phyloP scores from a whole-genome alignment of 2,888 invertebrate genomes.

The Conops quadrifasciatus region DNA sequence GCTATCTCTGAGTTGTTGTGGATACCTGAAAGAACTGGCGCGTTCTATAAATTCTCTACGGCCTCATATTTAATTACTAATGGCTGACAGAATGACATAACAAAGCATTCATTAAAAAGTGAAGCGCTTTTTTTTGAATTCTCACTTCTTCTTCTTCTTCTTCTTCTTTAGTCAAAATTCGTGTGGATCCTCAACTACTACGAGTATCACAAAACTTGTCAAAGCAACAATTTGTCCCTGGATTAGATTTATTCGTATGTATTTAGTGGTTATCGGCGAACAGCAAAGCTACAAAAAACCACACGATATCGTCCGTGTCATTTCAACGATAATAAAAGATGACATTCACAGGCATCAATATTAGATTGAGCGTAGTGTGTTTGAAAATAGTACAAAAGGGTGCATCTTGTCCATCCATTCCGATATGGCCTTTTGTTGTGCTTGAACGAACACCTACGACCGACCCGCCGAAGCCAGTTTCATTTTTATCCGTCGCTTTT shows the following conservation, averaged over 20 bases:
- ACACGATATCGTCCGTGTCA: conserved; percentile 24
- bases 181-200: background rate
- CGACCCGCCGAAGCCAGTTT: too few species aligned
- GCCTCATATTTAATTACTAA: conserved; percentile 14
- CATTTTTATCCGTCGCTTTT: too few species aligned
- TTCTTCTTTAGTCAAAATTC: conserved; percentile 11
- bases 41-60: too few species aligned
- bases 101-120: too few species aligned
- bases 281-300: conserved; percentile 20
- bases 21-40: too few species aligned
- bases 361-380: background rate
- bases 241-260: conserved; percentile 23
- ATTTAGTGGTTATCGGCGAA: background rate
- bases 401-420: conserved; percentile 31
- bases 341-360: conserved; percentile 56
- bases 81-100: conserved; percentile 15
- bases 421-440: too few species aligned
- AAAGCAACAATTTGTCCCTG: conserved; percentile 26
- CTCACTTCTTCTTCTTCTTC: background rate
- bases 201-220: conserved; percentile 15
- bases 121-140: background rate
- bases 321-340: conserved; percentile 54
- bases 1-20: too few species aligned
- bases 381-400: conserved; percentile 3
- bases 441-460: too few species aligned